Evolutionary conservation across 2,113 vertebrate genomes (phyloP).

Genomic region (Ondatra zibethicus): DNA sequence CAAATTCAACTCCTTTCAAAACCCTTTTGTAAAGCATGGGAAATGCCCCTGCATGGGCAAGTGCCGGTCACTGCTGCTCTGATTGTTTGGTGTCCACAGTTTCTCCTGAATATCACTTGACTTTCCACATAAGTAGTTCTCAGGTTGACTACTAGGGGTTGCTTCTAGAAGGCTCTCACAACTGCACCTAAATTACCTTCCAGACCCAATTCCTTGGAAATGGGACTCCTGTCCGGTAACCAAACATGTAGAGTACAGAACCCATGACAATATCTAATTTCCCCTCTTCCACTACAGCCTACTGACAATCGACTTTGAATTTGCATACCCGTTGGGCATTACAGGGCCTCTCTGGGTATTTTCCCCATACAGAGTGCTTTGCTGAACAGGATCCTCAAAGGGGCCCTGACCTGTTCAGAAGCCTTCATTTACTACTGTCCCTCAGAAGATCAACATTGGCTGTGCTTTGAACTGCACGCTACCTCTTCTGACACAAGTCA

Average conservation of each 20-base stretch:
- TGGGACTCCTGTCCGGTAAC: conserved; percentile 66
- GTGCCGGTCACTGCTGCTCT: not conserved
- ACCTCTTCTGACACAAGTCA: not conserved
- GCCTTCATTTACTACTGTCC: conserved; percentile 90
- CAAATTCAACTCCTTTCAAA: conserved; percentile 48
- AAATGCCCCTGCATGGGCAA: not conserved
- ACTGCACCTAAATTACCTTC: conserved; percentile 69
- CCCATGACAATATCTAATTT: conserved; percentile 83
- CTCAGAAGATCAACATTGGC: conserved; percentile 77
- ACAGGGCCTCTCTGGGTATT: conserved; percentile 85
- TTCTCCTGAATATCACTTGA: conserved; percentile 25
- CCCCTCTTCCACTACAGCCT: conserved; percentile 81
- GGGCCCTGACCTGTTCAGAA: conserved; percentile 88
- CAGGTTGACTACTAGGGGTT: conserved; percentile 24
- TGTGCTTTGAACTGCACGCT: conserved; percentile 34
- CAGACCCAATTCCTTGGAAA: conserved; percentile 60
- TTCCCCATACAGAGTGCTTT: conserved; percentile 84
- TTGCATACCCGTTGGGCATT: conserved; percentile 87
- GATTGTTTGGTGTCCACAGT: not conserved
- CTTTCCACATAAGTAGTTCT: conserved; percentile 53
- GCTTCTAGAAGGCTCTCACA: conserved; percentile 59
- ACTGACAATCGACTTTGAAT: conserved; percentile 85
- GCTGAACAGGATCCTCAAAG: conserved; percentile 82
- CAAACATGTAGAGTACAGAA: conserved; percentile 70
- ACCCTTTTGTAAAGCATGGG: not conserved